Percentiles rank a stretch among this genome's conserved stretches.
Evolutionary conservation across 2,113 vertebrate species (phyloP).

Genomic region (Abramis brama): DNA sequence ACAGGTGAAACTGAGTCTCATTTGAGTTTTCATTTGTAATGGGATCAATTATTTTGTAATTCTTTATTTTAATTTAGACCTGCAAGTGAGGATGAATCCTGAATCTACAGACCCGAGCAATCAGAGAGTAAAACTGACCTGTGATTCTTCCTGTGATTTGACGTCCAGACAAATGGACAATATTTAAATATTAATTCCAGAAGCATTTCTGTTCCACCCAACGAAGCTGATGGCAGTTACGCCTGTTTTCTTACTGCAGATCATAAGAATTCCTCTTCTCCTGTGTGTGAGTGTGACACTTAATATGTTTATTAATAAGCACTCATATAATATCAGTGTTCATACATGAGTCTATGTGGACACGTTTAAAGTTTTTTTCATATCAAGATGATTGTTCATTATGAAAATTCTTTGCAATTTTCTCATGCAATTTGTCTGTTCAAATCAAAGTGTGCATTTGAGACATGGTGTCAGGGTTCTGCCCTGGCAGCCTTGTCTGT

Average conservation of each 20-base stretch:
- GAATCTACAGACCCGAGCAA: not conserved
- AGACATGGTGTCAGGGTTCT: too few relatives aligned
- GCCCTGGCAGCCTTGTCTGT: too few relatives aligned
- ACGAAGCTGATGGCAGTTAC: not conserved
- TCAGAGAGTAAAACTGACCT: not conserved
- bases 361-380: not conserved
- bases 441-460: not conserved
- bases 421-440: not conserved
- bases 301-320: not conserved
- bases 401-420: not conserved
- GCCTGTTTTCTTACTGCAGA: not conserved
- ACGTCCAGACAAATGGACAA: not conserved
- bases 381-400: not conserved
- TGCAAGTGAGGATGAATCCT: slow-evolving; percentile 1
- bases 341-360: not conserved
- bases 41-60: not conserved
- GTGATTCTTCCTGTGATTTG: slow-evolving; percentile 31
- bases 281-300: slow-evolving; percentile 37
- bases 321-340: not conserved
- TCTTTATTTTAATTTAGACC: not conserved
- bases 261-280: not conserved
- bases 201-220: not conserved
- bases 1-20: slow-evolving; percentile 26
- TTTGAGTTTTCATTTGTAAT: not conserved
- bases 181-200: not conserved